Base-by-base conservation (phyloP, 2,888 invertebrate species). In the Temnothorax rugatulus region DNA sequence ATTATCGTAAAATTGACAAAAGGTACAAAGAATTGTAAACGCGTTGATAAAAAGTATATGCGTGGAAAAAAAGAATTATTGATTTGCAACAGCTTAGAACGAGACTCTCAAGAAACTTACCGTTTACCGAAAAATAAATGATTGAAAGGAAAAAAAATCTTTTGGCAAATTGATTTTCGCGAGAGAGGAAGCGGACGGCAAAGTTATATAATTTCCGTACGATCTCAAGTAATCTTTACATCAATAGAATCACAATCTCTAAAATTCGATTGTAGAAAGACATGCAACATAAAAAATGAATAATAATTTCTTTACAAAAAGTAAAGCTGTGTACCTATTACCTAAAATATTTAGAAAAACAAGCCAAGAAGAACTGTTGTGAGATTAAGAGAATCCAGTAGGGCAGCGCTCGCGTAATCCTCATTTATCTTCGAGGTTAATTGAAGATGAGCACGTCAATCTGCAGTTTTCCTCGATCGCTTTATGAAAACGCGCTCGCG, bases 401-500 rank as follows among this genome's bases (percentile, higher is more conserved):
- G 9, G 13, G 15, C 11, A 47, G 52, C 34, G 69, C 34, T 11
- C 54, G 54, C 9, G 15, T 52, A 38, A 73, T 41, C 18, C 34
- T 73, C 38, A 38, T 38, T 71, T 54, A 71, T 38, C 38, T 59
- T 25, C 15, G 21, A 38, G 15, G 4, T 75, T 47, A 75, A 75
- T 64, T 64, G 47, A 75, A 64, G 64, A 81, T 59, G 61, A 61
- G 66, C 63, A 52, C 63, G 54, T 54, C 63, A 52, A 85, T 79
- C 75, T 75, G 73, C 59, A 61, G 15, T 69, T 61, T 52, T 76
- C 29, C 66, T 76, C 59, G 83, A 81, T 89, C 59, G 71, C 38
- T 50, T 64, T 38, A 54, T 74, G 83, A 87, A 87, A 87, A 86
- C 61, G 84, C 75, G 69, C 79, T 29, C 71, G 66, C 76, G 82